Conservation (phyloP, 2,797 vertebrate species). For the Lagocephalus sceleratus region DNA sequence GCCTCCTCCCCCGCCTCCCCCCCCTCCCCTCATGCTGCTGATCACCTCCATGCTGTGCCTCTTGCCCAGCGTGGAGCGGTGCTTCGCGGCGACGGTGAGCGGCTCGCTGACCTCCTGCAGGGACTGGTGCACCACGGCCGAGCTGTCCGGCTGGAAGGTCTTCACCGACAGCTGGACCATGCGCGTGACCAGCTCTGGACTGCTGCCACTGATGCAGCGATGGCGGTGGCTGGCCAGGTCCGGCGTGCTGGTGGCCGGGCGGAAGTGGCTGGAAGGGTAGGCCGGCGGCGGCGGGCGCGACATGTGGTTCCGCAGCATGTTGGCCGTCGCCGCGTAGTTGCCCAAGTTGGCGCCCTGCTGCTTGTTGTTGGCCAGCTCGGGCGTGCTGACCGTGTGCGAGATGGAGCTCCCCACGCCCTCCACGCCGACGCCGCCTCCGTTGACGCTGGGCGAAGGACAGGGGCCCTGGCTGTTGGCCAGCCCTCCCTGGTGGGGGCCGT, state of each 20-base stretch:
- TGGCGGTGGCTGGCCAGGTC: constrained; percentile 94
- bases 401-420: constrained; percentile 78
- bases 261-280: constrained; percentile 83
- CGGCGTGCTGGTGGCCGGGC: constrained; percentile 93
- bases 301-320: constrained; percentile 87
- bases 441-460: constrained; percentile 65
- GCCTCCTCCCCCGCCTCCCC: constrained; percentile 74
- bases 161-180: constrained; percentile 96
- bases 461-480: constrained; percentile 61
- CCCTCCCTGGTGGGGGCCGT: constrained; percentile 78
- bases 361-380: constrained; percentile 90
- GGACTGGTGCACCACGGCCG: constrained; percentile 88
- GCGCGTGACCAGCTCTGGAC: constrained; percentile 90
- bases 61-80: constrained; percentile 82
- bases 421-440: constrained; percentile 44
- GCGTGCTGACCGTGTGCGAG: constrained; percentile 95
- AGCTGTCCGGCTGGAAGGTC: constrained; percentile 97
- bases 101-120: constrained; percentile 94
- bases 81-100: constrained; percentile 82
- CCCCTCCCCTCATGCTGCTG: constrained; percentile 78
- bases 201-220: constrained; percentile 88
- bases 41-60: constrained; percentile 94
- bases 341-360: constrained; percentile 71
- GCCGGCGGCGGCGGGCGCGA: constrained; percentile 88
- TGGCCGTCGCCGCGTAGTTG: constrained; percentile 72